Percentiles rank a stretch among this genome's conserved stretches.
Evolutionary conservation across 1,140 invertebrate species (phyloP).

Genomic region (Agrypnia vestita): DNA sequence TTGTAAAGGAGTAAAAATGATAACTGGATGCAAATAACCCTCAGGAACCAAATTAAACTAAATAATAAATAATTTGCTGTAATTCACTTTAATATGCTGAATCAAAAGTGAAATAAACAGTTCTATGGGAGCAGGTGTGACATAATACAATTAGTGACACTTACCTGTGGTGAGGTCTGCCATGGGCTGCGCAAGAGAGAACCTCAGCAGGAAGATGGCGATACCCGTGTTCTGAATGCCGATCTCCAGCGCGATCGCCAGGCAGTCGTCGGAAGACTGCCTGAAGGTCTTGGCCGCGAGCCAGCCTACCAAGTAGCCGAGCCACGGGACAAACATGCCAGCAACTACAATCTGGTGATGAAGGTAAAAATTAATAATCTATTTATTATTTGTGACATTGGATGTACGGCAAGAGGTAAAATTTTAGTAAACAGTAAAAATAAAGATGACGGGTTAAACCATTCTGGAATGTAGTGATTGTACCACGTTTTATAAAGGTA

Average conservation of each 20-base stretch:
- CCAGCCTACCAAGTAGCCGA: constrained; percentile 88
- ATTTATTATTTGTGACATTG: too few species aligned
- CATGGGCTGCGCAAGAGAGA: constrained; percentile 80
- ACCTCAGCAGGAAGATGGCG: constrained; percentile 87
- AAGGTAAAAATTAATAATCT: constrained; percentile 60
- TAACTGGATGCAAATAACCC: too few species aligned
- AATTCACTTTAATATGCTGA: too few species aligned
- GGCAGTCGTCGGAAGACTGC: constrained; percentile 78
- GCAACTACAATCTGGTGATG: constrained; percentile 82
- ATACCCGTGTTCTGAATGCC: constrained; percentile 97
- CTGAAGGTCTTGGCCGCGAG: constrained; percentile 75
- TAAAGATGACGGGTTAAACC: too few species aligned
- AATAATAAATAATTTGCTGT: too few species aligned
- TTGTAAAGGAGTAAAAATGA: too few species aligned
- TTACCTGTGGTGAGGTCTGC: constrained; percentile 88
- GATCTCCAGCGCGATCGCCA: constrained; percentile 94
- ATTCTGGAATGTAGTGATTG: too few species aligned
- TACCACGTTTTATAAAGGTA: too few species aligned
- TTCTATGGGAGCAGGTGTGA: too few species aligned
- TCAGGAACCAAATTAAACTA: too few species aligned
- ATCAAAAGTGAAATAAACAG: too few species aligned
- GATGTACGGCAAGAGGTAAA: too few species aligned
- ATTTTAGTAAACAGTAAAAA: not conserved
- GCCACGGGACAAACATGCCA: constrained; percentile 89
- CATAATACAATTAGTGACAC: not conserved